Conservation (phyloP, 1,140 invertebrate genomes). For the Tetranychus urticae region DNA sequence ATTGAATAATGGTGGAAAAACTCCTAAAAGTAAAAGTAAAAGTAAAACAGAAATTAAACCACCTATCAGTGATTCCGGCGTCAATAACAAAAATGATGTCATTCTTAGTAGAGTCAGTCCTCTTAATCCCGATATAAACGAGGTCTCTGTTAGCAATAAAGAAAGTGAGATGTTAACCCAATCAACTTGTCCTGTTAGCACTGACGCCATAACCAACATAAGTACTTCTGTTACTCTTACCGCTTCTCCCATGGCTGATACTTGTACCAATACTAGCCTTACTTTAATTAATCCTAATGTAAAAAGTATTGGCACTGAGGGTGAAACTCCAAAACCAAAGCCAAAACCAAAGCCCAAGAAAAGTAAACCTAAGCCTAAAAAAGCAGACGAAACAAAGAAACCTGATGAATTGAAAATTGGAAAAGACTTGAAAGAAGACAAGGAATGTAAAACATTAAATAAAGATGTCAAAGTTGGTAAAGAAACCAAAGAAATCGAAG, state of each 20-base stretch:
- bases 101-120: background rate
- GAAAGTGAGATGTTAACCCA: too few species aligned
- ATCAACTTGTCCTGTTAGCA: too few species aligned
- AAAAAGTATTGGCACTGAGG: background rate
- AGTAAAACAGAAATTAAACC: background rate
- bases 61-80: background rate
- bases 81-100: background rate
- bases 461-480: background rate
- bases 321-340: background rate
- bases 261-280: background rate
- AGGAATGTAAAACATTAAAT: background rate
- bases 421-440: background rate
- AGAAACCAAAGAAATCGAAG: too few species aligned
- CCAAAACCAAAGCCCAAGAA: background rate
- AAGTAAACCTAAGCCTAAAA: background rate
- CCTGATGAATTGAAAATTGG: background rate
- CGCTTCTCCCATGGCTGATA: background rate
- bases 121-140: too few species aligned
- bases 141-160: too few species aligned
- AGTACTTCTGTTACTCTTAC: background rate
- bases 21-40: background rate
- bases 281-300: background rate
- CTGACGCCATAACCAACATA: background rate
- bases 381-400: background rate
- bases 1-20: background rate